A percentile compares a stretch with the other conserved stretches of the same genome.
phyloP scores from a whole-genome alignment of 1,140 invertebrate species.

The Drosophila busckii region DNA sequence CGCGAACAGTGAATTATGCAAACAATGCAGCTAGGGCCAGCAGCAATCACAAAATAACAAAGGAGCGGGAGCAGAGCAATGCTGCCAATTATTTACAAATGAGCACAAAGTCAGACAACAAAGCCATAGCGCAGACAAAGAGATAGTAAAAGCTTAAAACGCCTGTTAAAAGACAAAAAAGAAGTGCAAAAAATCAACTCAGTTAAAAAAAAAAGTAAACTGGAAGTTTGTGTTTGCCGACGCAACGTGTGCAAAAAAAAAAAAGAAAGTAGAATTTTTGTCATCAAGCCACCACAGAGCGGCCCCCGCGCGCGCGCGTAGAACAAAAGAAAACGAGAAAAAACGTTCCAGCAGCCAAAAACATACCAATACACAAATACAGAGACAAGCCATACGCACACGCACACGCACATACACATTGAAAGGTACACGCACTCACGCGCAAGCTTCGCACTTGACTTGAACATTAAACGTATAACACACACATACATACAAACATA shows the following conservation, averaged over 20 bases:
- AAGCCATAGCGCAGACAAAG: constrained; percentile 30
- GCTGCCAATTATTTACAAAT: constrained; percentile 36
- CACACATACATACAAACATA: too few relatives aligned
- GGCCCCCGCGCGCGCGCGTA: constrained; percentile 30
- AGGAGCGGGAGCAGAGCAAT: not conserved
- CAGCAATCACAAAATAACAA: constrained; percentile 1
- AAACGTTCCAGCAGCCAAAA: constrained; percentile 32
- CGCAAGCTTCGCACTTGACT: constrained; percentile 66
- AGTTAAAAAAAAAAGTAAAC: constrained; percentile 22
- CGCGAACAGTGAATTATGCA: constrained; percentile 26
- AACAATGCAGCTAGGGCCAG: constrained; percentile 23
- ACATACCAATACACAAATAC: constrained; percentile 28
- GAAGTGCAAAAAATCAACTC: constrained; percentile 21
- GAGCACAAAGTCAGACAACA: constrained; percentile 31
- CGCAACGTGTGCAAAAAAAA: constrained; percentile 29
- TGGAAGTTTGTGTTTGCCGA: constrained; percentile 40
- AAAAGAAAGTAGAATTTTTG: too few relatives aligned
- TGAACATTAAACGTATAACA: constrained; percentile 68
- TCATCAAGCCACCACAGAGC: constrained; percentile 47
- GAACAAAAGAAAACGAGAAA: constrained; percentile 58
- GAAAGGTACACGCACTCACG: constrained; percentile 50
- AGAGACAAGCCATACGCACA: constrained; percentile 12
- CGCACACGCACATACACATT: constrained; percentile 4
- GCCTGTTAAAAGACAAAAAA: constrained; percentile 20
- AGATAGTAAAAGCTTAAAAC: constrained; percentile 15